Evolutionary conservation across 2,888 invertebrate species (phyloP).

Genomic region (Papilio protenor): DNA sequence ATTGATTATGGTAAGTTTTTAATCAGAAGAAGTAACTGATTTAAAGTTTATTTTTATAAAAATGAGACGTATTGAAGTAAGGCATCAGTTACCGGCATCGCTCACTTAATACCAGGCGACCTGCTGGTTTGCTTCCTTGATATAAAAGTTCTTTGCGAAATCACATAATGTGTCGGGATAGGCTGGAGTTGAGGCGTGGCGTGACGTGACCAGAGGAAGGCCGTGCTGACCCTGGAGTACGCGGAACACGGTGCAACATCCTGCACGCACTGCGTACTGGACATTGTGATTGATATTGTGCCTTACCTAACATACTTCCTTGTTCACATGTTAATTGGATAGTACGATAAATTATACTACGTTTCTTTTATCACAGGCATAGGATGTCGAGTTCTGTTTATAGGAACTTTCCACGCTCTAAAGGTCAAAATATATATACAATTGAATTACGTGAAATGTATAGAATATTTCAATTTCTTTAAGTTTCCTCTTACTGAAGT

Average conservation of each 20-base stretch:
- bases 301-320: conserved; percentile 17
- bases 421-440: background rate
- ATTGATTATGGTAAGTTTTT: too few relatives aligned
- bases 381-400: background rate
- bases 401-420: background rate
- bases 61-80: too few relatives aligned
- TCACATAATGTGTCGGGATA: conserved; percentile 3
- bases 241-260: conserved; percentile 38
- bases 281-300: conserved; percentile 30
- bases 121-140: background rate
- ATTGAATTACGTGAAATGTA: background rate
- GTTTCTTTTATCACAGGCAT: background rate
- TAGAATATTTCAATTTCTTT: background rate
- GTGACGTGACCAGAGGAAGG: conserved; percentile 45
- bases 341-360: background rate
- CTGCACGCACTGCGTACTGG: conserved; percentile 24
- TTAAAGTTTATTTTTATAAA: too few relatives aligned
- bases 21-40: too few relatives aligned
- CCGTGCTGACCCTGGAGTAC: conserved; percentile 48
- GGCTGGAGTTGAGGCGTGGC: background rate
- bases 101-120: background rate
- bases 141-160: background rate
- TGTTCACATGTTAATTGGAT: conserved; percentile 28
- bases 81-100: too few relatives aligned
- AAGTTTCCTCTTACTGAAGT: background rate